These are phyloP conservation scores for Ammodytes dubius DNA, from an alignment of 2,113 vertebrate genomes.

Conservation along the genomic window DNA sequence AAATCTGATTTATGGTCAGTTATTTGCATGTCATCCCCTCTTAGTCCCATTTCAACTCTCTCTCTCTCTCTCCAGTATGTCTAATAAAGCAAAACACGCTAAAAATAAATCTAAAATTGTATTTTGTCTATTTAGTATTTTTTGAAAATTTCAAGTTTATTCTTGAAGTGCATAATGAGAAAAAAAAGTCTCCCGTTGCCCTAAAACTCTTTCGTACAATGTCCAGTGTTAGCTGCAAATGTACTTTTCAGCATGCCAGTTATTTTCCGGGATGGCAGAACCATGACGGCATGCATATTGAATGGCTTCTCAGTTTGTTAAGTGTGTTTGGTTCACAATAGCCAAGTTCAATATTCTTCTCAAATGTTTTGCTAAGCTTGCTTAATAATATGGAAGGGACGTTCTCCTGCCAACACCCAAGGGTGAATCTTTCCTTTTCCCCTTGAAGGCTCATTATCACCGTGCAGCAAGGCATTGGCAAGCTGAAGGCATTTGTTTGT, in stretches of 20 bases:
- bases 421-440: conserved; percentile 26
- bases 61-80: too few relatives aligned
- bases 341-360: conserved; percentile 43
- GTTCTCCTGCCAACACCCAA: conserved; percentile 7
- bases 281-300: conserved; percentile 75
- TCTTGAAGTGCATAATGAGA: too few relatives aligned
- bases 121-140: too few relatives aligned
- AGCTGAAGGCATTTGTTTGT: conserved; percentile 43
- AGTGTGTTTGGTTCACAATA: conserved; percentile 59
- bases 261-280: conserved; percentile 69
- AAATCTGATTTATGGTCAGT: too few relatives aligned
- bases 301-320: conserved; percentile 67
- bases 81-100: too few relatives aligned
- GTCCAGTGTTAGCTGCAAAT: conserved; percentile 52
- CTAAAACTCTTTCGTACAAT: not conserved
- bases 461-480: conserved; percentile 50
- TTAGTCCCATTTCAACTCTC: too few relatives aligned
- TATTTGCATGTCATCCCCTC: too few relatives aligned
- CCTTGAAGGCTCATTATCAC: conserved; percentile 41
- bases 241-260: conserved; percentile 41
- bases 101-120: too few relatives aligned
- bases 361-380: conserved; percentile 3
- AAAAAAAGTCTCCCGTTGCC: too few relatives aligned
- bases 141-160: too few relatives aligned
- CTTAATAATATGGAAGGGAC: not conserved